Percentiles rank a stretch among this genome's conserved stretches.
phyloP scores from a whole-genome alignment of 2,888 invertebrate genomes.

The Pterostichus madidus region DNA sequence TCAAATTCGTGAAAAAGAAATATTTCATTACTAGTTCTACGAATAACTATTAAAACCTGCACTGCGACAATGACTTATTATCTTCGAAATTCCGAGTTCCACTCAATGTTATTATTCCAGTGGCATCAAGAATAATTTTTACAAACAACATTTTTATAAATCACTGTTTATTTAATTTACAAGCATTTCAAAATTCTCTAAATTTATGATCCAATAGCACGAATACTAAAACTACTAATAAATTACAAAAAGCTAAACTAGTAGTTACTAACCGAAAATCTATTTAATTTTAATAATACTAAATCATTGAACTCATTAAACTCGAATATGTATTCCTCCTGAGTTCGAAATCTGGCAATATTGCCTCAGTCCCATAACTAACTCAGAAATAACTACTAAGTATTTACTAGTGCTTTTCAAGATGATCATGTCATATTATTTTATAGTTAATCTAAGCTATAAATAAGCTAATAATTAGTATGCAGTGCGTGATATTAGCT shows the following conservation, averaged over 20 bases:
- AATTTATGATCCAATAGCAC: slow-evolving; percentile 29
- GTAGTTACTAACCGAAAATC: slow-evolving; percentile 44
- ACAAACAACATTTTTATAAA: too few species aligned
- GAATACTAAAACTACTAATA: slow-evolving; percentile 39
- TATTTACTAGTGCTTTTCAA: not conserved
- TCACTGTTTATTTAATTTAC: too few species aligned
- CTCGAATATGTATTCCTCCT: slow-evolving; percentile 2
- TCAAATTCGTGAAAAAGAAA: too few species aligned
- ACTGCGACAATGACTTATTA: too few species aligned
- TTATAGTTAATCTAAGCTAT: slow-evolving; percentile 59
- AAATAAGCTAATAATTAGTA: slow-evolving; percentile 60
- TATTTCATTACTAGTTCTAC: too few species aligned
- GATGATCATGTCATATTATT: slow-evolving; percentile 66
- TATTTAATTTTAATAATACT: slow-evolving; percentile 35
- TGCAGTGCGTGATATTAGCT: slow-evolving; percentile 45
- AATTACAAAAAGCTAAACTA: slow-evolving; percentile 17
- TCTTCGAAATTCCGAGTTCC: too few species aligned
- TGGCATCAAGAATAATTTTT: too few species aligned
- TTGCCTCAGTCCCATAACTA: not conserved
- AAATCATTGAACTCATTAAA: slow-evolving; percentile 34
- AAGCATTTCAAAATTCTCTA: not conserved
- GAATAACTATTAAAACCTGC: too few species aligned
- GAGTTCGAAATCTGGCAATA: not conserved
- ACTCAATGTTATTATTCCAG: too few species aligned
- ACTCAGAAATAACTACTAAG: not conserved